Evolutionary conservation across 2,797 vertebrate species (phyloP).

Genomic region (Sparidentex hasta): DNA sequence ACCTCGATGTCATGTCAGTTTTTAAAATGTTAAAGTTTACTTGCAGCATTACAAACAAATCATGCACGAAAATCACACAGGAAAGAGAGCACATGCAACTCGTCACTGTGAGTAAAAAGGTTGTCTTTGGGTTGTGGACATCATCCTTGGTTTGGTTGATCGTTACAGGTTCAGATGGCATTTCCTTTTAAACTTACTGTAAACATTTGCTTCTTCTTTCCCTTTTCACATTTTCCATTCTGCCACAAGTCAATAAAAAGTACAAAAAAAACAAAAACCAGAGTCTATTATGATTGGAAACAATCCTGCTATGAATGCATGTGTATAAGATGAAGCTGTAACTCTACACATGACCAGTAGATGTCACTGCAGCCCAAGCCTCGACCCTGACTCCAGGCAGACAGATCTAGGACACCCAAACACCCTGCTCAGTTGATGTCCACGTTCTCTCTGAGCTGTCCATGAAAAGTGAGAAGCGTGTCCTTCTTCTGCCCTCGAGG

Average conservation of each 20-base stretch:
- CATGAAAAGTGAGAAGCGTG: constrained; percentile 56
- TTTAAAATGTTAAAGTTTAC: not conserved
- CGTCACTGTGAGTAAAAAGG: too few species aligned
- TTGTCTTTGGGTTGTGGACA: too few species aligned
- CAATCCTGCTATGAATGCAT: too few species aligned
- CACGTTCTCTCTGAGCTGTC: constrained; percentile 28
- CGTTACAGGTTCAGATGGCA: too few species aligned
- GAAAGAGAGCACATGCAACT: not conserved
- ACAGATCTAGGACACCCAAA: constrained; percentile 10
- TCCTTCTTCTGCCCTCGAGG: constrained; percentile 29
- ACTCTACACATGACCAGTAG: constrained; percentile 64
- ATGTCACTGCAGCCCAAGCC: constrained; percentile 66
- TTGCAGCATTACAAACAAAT: not conserved
- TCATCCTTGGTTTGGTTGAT: too few species aligned
- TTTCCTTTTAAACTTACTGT: too few species aligned
- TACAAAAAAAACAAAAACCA: too few species aligned
- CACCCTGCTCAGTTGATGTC: constrained; percentile 17
- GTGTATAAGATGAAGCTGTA: constrained; percentile 18
- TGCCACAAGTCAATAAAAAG: too few species aligned
- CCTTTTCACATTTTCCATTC: too few species aligned
- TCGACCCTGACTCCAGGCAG: not conserved
- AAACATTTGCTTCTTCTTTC: too few species aligned
- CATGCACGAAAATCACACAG: not conserved
- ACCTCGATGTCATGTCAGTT: not conserved
- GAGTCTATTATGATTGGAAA: too few species aligned